These are phyloP conservation scores for Eugnorisma glareosa DNA, from an alignment of 2,888 invertebrate genomes.

Conservation along the genomic window DNA sequence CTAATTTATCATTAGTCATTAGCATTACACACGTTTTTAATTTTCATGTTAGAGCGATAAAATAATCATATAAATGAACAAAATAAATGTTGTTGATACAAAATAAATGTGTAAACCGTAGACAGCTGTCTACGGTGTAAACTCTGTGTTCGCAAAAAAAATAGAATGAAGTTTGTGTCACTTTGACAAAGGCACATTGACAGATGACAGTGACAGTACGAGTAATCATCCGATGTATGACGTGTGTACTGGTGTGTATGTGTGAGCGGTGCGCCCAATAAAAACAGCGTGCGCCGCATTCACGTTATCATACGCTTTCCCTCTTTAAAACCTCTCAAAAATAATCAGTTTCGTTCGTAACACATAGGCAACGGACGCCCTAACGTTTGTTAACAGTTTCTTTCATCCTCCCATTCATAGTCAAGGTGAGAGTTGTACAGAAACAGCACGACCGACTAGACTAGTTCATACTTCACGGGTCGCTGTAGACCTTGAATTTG, in stretches of 20 bases:
- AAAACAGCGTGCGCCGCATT: conserved; percentile 70
- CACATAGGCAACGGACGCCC: conserved; percentile 64
- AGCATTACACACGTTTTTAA: not conserved
- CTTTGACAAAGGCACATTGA: conserved; percentile 38
- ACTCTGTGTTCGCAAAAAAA: not conserved
- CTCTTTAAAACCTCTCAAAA: conserved; percentile 64
- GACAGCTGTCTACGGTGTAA: not conserved
- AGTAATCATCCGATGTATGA: conserved; percentile 63
- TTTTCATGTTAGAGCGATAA: too few relatives aligned
- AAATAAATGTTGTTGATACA: too few relatives aligned
- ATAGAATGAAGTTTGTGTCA: conserved; percentile 3
- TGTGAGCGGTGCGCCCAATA: conserved; percentile 70
- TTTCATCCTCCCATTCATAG: conserved; percentile 65
- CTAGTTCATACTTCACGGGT: conserved; percentile 65
- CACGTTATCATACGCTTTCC: conserved; percentile 73
- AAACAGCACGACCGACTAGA: conserved; percentile 59
- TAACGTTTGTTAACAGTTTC: conserved; percentile 49
- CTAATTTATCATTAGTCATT: not conserved
- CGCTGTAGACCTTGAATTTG: conserved; percentile 69
- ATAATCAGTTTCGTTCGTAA: conserved; percentile 69
- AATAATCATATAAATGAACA: too few relatives aligned
- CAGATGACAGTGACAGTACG: conserved; percentile 49
- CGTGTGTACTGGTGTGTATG: conserved; percentile 52
- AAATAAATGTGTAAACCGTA: too few relatives aligned
- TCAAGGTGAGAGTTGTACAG: conserved; percentile 76